Evolutionary conservation across 1,140 invertebrate genomes (phyloP).

Genomic region (Plodia interpunctella): DNA sequence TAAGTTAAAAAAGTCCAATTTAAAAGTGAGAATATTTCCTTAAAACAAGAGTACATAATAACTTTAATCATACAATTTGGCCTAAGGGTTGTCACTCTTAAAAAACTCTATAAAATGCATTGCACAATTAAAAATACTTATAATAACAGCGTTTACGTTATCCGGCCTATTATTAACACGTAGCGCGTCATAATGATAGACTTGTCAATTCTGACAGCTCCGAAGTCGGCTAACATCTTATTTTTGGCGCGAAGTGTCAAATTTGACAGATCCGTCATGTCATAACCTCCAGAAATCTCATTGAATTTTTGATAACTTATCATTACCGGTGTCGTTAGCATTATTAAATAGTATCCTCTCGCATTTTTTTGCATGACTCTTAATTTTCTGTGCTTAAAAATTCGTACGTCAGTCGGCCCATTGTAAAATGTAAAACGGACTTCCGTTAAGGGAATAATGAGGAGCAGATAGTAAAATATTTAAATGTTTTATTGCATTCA

Average conservation of each 20-base stretch:
- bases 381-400: conserved; percentile 2
- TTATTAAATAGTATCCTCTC: conserved; percentile 20
- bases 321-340: conserved; percentile 34
- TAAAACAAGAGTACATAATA: background rate
- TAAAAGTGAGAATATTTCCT: background rate
- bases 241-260: conserved; percentile 30
- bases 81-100: background rate
- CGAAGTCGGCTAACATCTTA: conserved; percentile 28
- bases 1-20: background rate
- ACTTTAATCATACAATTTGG: background rate
- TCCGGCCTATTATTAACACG: conserved; percentile 35
- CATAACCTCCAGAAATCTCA: conserved; percentile 23
- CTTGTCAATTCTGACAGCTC: conserved; percentile 32
- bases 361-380: conserved; percentile 19
- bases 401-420: background rate
- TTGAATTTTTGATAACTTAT: conserved; percentile 31
- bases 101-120: background rate
- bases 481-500: background rate
- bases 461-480: background rate
- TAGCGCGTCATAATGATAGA: conserved; percentile 41
- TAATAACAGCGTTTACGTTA: conserved; percentile 17
- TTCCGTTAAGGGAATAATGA: conserved; percentile 2
- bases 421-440: background rate
- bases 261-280: conserved; percentile 34
- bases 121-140: conserved; percentile 16